Base-by-base conservation (phyloP, 2,113 vertebrate genomes). In the Rana temporaria region DNA sequence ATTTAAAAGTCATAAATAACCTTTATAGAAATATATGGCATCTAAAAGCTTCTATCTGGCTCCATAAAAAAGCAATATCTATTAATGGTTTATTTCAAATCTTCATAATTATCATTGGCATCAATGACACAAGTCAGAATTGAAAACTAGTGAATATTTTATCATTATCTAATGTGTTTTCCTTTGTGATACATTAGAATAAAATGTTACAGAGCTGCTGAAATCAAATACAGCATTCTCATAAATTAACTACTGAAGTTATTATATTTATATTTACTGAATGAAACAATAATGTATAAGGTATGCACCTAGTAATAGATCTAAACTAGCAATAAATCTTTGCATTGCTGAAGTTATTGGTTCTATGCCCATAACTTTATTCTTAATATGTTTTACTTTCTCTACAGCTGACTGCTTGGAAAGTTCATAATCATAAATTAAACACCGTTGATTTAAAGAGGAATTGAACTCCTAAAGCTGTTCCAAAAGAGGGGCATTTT, bases 11-110 rank as follows among this genome's bases (percentile, higher is more conserved):
- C 62, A 82, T 74, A 82, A 82, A 82, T 73, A 75, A 74, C 67
- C 71, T 82, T 82, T 82, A 82, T 74, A 53, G 63, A 62, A 63
- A 55, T 57, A 74, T 75, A 75, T 62, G 62, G 42, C 80, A 82
- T 67, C 71, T 60, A 75, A 65, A 74, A 75, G 70, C 80, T 82
- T 82, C 79, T 72, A 73, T 81, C 67, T 66, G 70, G 80, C 80
- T 82, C 80, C 70, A 82, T 82, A 82, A 82, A 82, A 82, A 82
- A 74, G 80, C 80, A 82, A 73, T 73, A 82, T 82, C 79, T 82
- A 75, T 82, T 82, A 82, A 82, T 75, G 62, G 70, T 82, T 82
- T 75, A 82, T 59, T 65, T 52, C 70, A 75, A 81, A 73, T 64
- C 79, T 34, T 55, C 79, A 73, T 81, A 81, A 73, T 75, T 82